Conservation (phyloP, 2,888 invertebrate genomes). For the Cheilosia vernalis region DNA sequence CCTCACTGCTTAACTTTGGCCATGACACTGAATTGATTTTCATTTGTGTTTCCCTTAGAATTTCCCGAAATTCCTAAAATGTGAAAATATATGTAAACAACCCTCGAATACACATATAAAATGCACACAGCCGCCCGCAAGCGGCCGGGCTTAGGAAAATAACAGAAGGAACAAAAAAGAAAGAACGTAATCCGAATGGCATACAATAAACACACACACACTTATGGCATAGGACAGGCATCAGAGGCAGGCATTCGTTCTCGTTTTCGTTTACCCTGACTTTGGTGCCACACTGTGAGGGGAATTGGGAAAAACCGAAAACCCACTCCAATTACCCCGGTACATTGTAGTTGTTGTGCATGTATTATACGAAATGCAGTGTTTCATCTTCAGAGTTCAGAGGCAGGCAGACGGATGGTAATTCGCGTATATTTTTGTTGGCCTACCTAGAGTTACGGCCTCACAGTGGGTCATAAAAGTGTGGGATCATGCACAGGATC, state of each 20-base stretch:
- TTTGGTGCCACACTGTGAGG: conserved; percentile 17
- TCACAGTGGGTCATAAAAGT: conserved; percentile 43
- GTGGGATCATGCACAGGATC: background rate
- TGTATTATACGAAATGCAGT: conserved; percentile 38
- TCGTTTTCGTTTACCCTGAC: conserved; percentile 47
- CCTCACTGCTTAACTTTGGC: conserved; percentile 64
- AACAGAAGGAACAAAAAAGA: conserved; percentile 15
- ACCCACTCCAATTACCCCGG: conserved; percentile 46
- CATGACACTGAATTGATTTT: conserved; percentile 74
- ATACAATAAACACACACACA: conserved; percentile 41
- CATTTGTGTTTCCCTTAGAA: conserved; percentile 68
- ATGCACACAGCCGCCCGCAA: conserved; percentile 43
- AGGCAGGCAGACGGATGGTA: conserved; percentile 40
- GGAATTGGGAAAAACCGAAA: conserved; percentile 51
- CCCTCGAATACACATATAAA: conserved; percentile 46
- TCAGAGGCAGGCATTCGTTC: conserved; percentile 27
- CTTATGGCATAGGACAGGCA: conserved; percentile 21
- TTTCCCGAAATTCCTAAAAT: conserved; percentile 67
- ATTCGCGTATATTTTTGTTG: conserved; percentile 37
- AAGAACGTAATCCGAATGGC: conserved; percentile 35
- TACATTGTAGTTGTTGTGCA: conserved; percentile 23
- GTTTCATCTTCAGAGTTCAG: conserved; percentile 13
- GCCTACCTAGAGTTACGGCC: conserved; percentile 15
- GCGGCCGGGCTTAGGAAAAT: conserved; percentile 32
- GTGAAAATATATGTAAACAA: conserved; percentile 57